phyloP scores from a whole-genome alignment of 2,888 invertebrate genomes.

The Poecilus cupreus region DNA sequence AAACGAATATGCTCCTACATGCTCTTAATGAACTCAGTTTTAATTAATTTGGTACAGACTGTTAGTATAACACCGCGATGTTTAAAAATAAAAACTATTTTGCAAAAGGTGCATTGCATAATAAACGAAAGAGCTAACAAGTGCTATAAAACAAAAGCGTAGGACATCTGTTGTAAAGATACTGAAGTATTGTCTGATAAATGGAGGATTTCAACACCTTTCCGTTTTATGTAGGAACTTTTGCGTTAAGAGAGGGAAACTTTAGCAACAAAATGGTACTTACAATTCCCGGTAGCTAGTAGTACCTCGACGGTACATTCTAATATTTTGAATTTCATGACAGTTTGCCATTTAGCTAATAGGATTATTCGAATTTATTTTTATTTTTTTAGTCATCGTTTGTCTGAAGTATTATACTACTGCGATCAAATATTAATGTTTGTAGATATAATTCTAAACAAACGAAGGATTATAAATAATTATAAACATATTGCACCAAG shows the following conservation, averaged over 20 bases:
- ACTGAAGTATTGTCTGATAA: slow-evolving; percentile 12
- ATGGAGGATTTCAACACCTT: slow-evolving; percentile 8
- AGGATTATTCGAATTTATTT: not conserved
- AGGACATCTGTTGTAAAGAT: not conserved
- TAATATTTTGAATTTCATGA: not conserved
- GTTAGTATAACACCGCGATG: not conserved
- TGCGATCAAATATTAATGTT: too few species aligned
- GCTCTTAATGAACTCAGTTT: not conserved
- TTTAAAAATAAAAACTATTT: not conserved
- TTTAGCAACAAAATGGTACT: not conserved
- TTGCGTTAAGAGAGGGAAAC: not conserved
- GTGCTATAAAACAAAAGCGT: slow-evolving; percentile 1
- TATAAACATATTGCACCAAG: too few species aligned
- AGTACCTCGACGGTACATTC: not conserved
- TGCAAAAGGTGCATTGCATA: not conserved
- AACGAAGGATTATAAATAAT: too few species aligned
- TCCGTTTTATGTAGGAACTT: slow-evolving; percentile 4
- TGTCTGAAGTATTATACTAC: too few species aligned
- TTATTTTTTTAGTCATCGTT: too few species aligned
- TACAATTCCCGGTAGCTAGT: slow-evolving; percentile 2
- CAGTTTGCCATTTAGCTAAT: not conserved
- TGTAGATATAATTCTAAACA: too few species aligned
- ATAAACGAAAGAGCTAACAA: slow-evolving; percentile 9
- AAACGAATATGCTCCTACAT: too few species aligned
- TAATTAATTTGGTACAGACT: too few species aligned